Conservation (phyloP, 2,888 invertebrate genomes). For the Auanema freiburgensis region DNA sequence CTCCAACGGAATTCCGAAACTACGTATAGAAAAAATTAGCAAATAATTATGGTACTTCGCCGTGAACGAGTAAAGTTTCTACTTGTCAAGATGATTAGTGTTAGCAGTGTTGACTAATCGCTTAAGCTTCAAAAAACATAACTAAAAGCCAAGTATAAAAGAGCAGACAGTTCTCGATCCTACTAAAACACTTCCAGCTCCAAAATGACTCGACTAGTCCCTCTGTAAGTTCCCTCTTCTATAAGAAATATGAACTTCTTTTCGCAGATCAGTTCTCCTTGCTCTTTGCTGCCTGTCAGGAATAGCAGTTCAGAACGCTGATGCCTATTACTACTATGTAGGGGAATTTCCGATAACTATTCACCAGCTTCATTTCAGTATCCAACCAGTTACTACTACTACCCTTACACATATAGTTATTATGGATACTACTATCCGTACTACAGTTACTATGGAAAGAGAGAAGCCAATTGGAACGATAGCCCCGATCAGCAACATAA, state of each 20-base stretch:
- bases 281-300: conserved; percentile 29
- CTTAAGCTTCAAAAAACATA: conserved; percentile 12
- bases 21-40: too few relatives aligned
- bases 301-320: conserved; percentile 28
- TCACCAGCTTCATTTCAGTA: conserved; percentile 12
- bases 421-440: conserved; percentile 29
- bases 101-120: too few relatives aligned
- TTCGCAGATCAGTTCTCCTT: conserved; percentile 19
- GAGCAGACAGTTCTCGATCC: not conserved
- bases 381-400: conserved; percentile 12
- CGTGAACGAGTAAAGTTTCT: too few relatives aligned
- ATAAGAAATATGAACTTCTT: not conserved
- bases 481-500: not conserved
- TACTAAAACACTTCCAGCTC: too few relatives aligned
- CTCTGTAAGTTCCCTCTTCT: too few relatives aligned
- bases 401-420: not conserved
- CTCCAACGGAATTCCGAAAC: too few relatives aligned
- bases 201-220: too few relatives aligned
- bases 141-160: not conserved
- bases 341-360: not conserved
- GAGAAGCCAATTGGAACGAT: conserved; percentile 21
- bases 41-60: too few relatives aligned
- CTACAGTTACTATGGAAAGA: conserved; percentile 33
- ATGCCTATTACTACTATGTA: conserved; percentile 34
- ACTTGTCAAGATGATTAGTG: too few relatives aligned